These are phyloP conservation scores for Corythaeola cristata DNA, from an alignment of 2,113 vertebrate species.

Conservation along the genomic window DNA sequence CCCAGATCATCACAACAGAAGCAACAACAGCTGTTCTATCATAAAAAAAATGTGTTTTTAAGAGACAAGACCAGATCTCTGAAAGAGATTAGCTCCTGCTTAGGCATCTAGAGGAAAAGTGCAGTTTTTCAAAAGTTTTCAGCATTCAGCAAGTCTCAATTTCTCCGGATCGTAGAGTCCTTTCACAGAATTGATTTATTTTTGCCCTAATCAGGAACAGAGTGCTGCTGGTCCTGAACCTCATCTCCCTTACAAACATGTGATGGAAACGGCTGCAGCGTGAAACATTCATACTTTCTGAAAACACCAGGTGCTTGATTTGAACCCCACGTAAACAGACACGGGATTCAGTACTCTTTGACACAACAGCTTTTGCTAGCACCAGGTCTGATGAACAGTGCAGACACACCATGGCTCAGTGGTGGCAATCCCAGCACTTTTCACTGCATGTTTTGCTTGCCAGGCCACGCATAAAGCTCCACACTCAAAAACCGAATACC, in stretches of 20 bases:
- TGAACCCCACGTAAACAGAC: background rate
- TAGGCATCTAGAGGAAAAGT: conserved; percentile 5
- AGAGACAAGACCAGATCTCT: conserved; percentile 49
- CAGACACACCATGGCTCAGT: background rate
- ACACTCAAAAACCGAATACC: background rate
- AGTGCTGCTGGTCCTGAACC: background rate
- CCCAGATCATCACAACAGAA: conserved; percentile 70
- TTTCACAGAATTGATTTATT: background rate
- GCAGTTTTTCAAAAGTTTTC: conserved; percentile 18
- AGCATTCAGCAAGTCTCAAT: background rate
- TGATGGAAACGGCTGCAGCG: background rate
- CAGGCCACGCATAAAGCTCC: background rate
- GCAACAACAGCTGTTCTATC: conserved; percentile 66
- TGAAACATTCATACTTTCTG: background rate
- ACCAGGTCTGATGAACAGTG: background rate
- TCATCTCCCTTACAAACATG: background rate
- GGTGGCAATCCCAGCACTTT: background rate
- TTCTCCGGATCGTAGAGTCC: background rate
- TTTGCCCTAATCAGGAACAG: background rate
- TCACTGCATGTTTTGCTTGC: background rate
- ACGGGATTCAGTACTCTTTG: background rate
- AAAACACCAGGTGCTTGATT: background rate
- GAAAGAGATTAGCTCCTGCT: conserved; percentile 51
- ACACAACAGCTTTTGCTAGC: background rate
- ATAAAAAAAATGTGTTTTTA: conserved; percentile 56